Percentiles rank a stretch among this genome's conserved stretches.
Evolutionary conservation across 2,797 vertebrate genomes (phyloP).

Genomic region (Clarias laeviceps): DNA sequence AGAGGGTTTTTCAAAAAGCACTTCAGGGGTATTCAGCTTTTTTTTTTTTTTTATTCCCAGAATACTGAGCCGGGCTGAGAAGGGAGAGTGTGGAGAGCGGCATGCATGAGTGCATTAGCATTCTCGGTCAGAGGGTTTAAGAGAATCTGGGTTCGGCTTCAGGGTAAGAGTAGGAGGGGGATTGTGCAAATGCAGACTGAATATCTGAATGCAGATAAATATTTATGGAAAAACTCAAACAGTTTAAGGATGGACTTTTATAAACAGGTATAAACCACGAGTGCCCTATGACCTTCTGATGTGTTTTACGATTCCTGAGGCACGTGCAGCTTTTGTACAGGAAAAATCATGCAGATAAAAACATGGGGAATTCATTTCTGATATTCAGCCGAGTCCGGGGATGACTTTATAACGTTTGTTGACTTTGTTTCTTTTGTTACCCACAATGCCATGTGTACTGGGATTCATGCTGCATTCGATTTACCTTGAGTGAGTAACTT

Average conservation of each 20-base stretch:
- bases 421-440: not conserved
- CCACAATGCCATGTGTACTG: not conserved
- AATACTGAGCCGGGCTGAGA: not conserved
- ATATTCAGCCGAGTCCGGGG: not conserved
- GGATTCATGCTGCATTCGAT: not conserved
- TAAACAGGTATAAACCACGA: not conserved
- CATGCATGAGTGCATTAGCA: not conserved
- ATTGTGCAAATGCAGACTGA: not conserved
- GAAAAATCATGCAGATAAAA: not conserved
- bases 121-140: not conserved
- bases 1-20: not conserved
- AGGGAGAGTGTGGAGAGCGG: not conserved
- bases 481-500: not conserved
- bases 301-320: not conserved
- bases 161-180: not conserved
- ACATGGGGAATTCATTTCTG: not conserved
- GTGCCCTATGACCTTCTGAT: not conserved
- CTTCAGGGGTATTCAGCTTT: conserved; percentile 1
- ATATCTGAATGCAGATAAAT: not conserved
- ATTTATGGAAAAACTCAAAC: not conserved
- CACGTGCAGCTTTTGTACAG: not conserved
- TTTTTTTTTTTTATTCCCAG: not conserved
- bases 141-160: not conserved
- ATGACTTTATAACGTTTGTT: not conserved
- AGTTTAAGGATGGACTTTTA: not conserved